A percentile compares a stretch with the other conserved stretches of the same genome.
phyloP scores from a whole-genome alignment of 2,888 invertebrate species.

The Mythimna impura region DNA sequence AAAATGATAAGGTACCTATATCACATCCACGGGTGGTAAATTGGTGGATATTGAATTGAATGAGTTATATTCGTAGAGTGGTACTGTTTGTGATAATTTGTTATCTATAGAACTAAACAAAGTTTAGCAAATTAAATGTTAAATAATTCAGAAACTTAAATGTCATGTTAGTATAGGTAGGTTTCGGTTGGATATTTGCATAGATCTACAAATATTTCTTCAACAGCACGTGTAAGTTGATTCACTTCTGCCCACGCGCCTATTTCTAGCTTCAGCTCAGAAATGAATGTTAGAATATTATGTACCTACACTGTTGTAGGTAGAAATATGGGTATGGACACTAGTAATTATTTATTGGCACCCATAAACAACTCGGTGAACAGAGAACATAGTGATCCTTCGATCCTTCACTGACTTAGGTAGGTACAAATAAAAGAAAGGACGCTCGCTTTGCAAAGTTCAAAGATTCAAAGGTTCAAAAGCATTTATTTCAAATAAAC shows the following conservation, averaged over 20 bases:
- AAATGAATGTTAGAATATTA: conserved; percentile 25
- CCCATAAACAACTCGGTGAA: background rate
- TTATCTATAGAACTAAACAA: background rate
- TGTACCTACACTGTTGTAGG: background rate
- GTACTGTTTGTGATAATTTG: background rate
- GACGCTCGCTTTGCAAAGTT: background rate
- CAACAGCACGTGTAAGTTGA: conserved; percentile 66
- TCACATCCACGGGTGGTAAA: conserved; percentile 5
- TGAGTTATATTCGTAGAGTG: background rate
- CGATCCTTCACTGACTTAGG: conserved; percentile 16
- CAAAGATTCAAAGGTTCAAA: too few species aligned
- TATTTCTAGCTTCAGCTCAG: conserved; percentile 65
- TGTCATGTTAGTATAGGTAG: conserved; percentile 39
- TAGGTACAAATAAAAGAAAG: conserved; percentile 29
- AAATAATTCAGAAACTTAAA: conserved; percentile 50
- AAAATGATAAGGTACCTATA: background rate
- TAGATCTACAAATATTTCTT: conserved; percentile 61
- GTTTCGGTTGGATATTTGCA: conserved; percentile 54
- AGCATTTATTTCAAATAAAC: conserved; percentile 5
- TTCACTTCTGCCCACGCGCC: conserved; percentile 70
- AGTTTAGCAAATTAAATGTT: conserved; percentile 34
- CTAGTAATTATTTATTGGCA: conserved; percentile 5
- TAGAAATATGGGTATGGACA: background rate
- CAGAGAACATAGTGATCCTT: background rate
- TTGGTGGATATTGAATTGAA: background rate